phyloP scores from a whole-genome alignment of 1,140 invertebrate genomes.

The Caenorhabditis brenneri region DNA sequence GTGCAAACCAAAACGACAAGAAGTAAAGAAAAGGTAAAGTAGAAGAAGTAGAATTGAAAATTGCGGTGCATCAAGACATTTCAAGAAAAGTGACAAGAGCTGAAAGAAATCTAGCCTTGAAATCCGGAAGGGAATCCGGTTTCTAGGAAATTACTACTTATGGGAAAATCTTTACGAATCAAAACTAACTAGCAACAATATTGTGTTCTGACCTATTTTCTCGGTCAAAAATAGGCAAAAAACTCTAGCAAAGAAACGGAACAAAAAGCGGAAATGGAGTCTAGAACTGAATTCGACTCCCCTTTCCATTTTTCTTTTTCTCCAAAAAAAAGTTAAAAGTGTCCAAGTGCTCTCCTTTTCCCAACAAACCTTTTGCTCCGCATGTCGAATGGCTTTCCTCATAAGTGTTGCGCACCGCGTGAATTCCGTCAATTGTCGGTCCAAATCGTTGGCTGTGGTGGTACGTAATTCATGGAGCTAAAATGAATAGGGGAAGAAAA shows the following conservation, averaged over 20 bases:
- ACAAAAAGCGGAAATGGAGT: not conserved
- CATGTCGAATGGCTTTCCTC: constrained; percentile 36
- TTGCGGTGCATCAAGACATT: not conserved
- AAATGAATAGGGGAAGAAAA: not conserved
- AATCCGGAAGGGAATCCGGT: not conserved
- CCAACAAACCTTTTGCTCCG: constrained; percentile 43
- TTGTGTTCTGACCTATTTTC: too few relatives aligned
- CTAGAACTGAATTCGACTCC: not conserved
- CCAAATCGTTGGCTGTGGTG: constrained; percentile 48
- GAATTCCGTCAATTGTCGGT: constrained; percentile 53
- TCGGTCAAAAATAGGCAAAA: too few relatives aligned
- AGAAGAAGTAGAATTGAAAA: not conserved
- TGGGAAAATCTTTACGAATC: too few relatives aligned
- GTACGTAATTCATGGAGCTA: constrained; percentile 50
- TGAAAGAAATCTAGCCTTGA: too few relatives aligned
- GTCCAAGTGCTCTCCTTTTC: not conserved
- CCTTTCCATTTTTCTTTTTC: not conserved
- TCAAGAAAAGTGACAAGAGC: too few relatives aligned
- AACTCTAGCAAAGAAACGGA: too few relatives aligned
- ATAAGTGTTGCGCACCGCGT: constrained; percentile 49
- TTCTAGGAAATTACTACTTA: not conserved
- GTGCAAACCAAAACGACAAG: too few relatives aligned
- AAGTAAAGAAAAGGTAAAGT: too few relatives aligned
- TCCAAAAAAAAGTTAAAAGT: not conserved
- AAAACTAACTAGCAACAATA: too few relatives aligned